Evolutionary conservation across 2,797 vertebrate genomes (phyloP).

Genomic region (Huso huso): DNA sequence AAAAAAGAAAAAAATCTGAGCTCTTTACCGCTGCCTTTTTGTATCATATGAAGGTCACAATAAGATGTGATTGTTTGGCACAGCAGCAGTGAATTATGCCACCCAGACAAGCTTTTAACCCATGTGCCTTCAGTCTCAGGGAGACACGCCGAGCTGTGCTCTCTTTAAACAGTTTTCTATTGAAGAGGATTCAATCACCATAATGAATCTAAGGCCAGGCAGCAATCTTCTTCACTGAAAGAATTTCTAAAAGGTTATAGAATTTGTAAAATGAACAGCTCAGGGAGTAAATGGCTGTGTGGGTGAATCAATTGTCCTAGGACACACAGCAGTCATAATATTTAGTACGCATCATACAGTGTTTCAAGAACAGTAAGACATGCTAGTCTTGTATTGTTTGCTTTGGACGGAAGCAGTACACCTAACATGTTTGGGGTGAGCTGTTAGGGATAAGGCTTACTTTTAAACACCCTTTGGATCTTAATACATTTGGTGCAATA

Average conservation of each 20-base stretch:
- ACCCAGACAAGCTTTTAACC: slow-evolving; percentile 85
- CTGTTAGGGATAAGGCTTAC: neutral
- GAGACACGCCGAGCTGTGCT: slow-evolving; percentile 62
- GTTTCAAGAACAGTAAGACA: slow-evolving; percentile 74
- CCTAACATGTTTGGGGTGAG: slow-evolving; percentile 31
- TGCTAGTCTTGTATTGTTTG: slow-evolving; percentile 44
- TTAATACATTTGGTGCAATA: neutral
- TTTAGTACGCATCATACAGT: slow-evolving; percentile 73
- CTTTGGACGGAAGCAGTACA: slow-evolving; percentile 40
- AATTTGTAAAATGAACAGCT: slow-evolving; percentile 88
- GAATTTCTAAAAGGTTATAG: slow-evolving; percentile 88
- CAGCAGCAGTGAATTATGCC: slow-evolving; percentile 79
- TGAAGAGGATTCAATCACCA: slow-evolving; percentile 89
- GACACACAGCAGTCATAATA: slow-evolving; percentile 73
- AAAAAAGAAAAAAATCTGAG: slow-evolving; percentile 29
- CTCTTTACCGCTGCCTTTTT: slow-evolving; percentile 64
- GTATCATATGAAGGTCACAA: slow-evolving; percentile 82
- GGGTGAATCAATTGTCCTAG: slow-evolving; percentile 78
- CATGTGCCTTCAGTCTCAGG: slow-evolving; percentile 73
- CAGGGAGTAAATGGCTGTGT: slow-evolving; percentile 77
- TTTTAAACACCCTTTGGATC: neutral
- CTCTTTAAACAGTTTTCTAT: slow-evolving; percentile 81
- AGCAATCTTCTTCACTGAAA: slow-evolving; percentile 83
- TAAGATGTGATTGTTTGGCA: slow-evolving; percentile 84
- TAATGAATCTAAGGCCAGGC: slow-evolving; percentile 88